Conservation (phyloP, 2,888 invertebrate species). For the Stomorhina lunata region DNA sequence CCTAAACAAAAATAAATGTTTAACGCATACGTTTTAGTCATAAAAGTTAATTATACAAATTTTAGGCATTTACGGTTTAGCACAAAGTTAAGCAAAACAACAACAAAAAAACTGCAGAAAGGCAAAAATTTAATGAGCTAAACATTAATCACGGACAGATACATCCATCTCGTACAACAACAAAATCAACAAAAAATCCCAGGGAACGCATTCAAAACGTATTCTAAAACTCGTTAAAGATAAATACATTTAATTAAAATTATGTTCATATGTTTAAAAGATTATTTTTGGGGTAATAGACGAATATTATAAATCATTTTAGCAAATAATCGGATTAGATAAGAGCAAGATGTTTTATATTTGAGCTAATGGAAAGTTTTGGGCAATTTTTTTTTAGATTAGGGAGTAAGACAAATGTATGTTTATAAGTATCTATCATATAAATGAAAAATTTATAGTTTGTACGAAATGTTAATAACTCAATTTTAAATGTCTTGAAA, state of each 20-base stretch:
- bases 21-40: slow-evolving; percentile 37
- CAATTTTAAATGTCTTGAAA: no score
- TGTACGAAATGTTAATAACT: no score
- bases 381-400: no score
- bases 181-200: neutral
- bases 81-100: slow-evolving; percentile 6
- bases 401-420: no score
- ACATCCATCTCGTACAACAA: neutral
- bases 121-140: slow-evolving; percentile 49
- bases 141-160: slow-evolving; percentile 50
- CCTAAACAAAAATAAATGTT: slow-evolving; percentile 24
- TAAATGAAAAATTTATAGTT: no score
- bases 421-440: no score
- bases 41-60: slow-evolving; percentile 54
- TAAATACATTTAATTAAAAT: slow-evolving; percentile 5
- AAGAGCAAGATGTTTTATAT: no score
- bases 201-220: neutral
- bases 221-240: neutral
- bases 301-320: no score
- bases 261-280: no score
- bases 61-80: slow-evolving; percentile 48
- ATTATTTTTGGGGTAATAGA: no score
- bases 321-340: no score
- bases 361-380: no score
- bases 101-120: neutral